Base-by-base conservation (phyloP, 2,888 invertebrate genomes). In the Drosophila koepferae region DNA sequence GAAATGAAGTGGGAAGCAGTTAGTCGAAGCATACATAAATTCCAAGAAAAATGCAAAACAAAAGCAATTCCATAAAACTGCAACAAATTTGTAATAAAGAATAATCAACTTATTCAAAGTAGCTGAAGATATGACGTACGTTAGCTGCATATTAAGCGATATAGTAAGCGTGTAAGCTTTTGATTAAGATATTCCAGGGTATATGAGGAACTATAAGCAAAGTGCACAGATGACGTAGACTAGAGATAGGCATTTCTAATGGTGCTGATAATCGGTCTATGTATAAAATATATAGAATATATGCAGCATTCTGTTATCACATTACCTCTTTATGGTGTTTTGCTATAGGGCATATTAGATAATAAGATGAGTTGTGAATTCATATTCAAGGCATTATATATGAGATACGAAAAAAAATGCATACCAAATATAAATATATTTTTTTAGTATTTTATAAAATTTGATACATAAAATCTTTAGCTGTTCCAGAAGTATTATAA, bases 21-120 rank as follows among this genome's bases (percentile, higher is more conserved):
- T 41, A 10, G 20, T 7, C 9, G 60, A 28, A 38, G 18, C 60
- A 54, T 59, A 41, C 59, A 69, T 70, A 58, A 53, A 58, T 59
- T 36, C 43, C 53, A 23, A 34, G 53, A 70, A 70, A 34, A 34
- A 51, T 38, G 34, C 40, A 14, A 31, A 68, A 16, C 34, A 7
- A 41, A 46, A 48, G 54, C 53, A 20, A n/a, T 59, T 48, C 18
- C n/a, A 38, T 38, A 46, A 46, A 38, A 34, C 18, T 6, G 12
- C 6, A 28, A 48, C 28, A 9, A 38, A 48, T 48, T 46, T 28
- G 34, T 28, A 23, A 12, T 28, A 16, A 14, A 31, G 7, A 18
- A 34, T 3, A 12, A 34, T 51, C 7, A 18, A 34, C 3, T 14
- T 51, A 2, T 14, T 7, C 8, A 36, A 7, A 34, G 20, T 18